Evolutionary conservation across 2,888 invertebrate species (phyloP), one percentile per base, ranked within the genome.

Genomic region (Panopea generosa): DNA sequence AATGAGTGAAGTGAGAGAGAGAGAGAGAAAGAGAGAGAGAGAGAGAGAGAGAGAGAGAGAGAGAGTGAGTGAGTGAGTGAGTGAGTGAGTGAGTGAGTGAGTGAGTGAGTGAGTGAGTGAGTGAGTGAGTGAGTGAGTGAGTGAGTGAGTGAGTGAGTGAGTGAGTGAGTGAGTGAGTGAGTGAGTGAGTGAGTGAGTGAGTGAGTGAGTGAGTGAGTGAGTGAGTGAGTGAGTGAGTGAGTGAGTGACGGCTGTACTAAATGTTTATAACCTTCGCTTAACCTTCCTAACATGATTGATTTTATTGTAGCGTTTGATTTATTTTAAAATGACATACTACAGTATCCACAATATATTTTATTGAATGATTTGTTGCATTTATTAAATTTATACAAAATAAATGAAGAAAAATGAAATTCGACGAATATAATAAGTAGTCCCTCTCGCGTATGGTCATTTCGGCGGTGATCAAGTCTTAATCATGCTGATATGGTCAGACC

Each of bases 141-240:
- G 47, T 18, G 47, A 47, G 47, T n/a, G 47, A 47, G 47, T 18
- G 47, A 20, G 47, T 18, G 47, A 47, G 47, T n/a, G 47, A 47
- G 47, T 18, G 47, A 20, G 47, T 18, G 47, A 47, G 47, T n/a
- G 47, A 47, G 47, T 18, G 47, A 20, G 47, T 18, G 47, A 47
- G 47, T n/a, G 47, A 47, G 47, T 18, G 47, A 20, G 47, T 18
- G 47, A 20, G 47, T 18, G 47, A 47, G 18, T 47, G 20, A 47
- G 47, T n/a, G 47, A 47, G 47, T 18, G 47, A 20, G 47, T 18
- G 47, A 47, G 47, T n/a, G 47, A 47, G 47, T 18, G 47, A 20
- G 47, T 18, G 47, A 47, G 47, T n/a, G 47, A 47, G 47, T 18
- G 47, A 20, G 47, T 18, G 47, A 47, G 47, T n/a, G 47, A 47